phyloP scores from a whole-genome alignment of 1,140 invertebrate genomes.

The Centruroides sculpturatus region DNA sequence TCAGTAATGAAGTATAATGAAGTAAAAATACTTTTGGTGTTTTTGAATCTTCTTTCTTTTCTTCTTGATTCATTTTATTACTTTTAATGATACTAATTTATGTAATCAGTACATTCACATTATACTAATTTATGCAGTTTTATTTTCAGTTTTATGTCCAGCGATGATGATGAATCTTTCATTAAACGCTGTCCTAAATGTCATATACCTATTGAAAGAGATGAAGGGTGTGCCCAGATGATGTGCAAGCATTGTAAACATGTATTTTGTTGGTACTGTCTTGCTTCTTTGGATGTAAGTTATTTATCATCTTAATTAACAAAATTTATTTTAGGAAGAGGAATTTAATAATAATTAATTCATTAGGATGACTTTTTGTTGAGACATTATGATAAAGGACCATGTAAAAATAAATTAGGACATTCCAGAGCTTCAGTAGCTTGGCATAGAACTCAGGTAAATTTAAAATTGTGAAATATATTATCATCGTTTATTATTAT shows the following conservation, averaged over 20 bases:
- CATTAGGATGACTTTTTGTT: conserved; percentile 88
- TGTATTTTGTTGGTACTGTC: conserved; percentile 96
- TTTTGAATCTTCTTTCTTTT: background rate
- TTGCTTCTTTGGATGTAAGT: conserved; percentile 90
- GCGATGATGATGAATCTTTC: conserved; percentile 61
- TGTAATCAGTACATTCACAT: background rate
- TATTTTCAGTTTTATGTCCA: conserved; percentile 24
- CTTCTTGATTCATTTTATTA: background rate
- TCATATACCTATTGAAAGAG: conserved; percentile 83
- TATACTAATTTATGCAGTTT: background rate
- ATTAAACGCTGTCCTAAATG: conserved; percentile 96
- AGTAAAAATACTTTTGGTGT: too few relatives aligned
- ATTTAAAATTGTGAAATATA: conserved; percentile 22
- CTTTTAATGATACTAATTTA: background rate
- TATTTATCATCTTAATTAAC: background rate
- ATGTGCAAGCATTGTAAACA: conserved; percentile 97
- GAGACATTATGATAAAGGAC: conserved; percentile 91
- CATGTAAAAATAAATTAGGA: conserved; percentile 92
- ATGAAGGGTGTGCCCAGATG: conserved; percentile 97
- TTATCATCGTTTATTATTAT: too few relatives aligned
- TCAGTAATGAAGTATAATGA: too few relatives aligned
- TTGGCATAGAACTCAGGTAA: conserved; percentile 90
- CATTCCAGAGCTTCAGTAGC: conserved; percentile 90
- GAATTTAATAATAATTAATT: conserved; percentile 7
- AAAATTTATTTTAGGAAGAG: background rate